phyloP scores from a whole-genome alignment of 1,140 invertebrate species.

The Gryon sp. region DNA sequence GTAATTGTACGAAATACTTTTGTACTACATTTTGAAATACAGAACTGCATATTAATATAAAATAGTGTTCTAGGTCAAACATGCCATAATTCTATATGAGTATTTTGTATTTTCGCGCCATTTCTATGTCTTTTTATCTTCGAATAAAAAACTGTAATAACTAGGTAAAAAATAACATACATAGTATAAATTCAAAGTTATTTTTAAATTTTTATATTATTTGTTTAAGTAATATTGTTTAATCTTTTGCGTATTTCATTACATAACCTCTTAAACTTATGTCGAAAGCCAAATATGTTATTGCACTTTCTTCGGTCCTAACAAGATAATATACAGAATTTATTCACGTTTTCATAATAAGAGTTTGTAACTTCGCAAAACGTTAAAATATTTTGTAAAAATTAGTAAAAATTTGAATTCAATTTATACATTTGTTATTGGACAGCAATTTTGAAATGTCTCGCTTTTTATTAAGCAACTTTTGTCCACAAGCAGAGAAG shows the following conservation, averaged over 20 bases:
- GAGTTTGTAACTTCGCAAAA: constrained; percentile 6
- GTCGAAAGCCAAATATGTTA: not conserved
- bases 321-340: constrained; percentile 13
- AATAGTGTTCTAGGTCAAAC: no score
- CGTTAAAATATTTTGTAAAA: not conserved
- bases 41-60: no score
- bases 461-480: constrained; percentile 65
- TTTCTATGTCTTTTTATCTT: no score
- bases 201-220: not conserved
- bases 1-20: no score
- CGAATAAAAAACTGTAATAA: no score
- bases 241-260: not conserved
- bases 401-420: not conserved
- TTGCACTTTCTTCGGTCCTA: not conserved
- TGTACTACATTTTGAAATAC: no score
- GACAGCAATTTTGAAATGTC: constrained; percentile 65
- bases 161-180: no score
- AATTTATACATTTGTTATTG: not conserved
- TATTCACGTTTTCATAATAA: constrained; percentile 7
- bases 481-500: constrained; percentile 64
- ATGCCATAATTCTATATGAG: no score
- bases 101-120: no score
- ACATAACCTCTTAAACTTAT: constrained; percentile 16
- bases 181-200: no score
- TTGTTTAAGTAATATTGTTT: not conserved